Percentiles rank a stretch among this genome's conserved stretches.
phyloP scores from a whole-genome alignment of 2,797 vertebrate species.

The Fistularia commersonii region DNA sequence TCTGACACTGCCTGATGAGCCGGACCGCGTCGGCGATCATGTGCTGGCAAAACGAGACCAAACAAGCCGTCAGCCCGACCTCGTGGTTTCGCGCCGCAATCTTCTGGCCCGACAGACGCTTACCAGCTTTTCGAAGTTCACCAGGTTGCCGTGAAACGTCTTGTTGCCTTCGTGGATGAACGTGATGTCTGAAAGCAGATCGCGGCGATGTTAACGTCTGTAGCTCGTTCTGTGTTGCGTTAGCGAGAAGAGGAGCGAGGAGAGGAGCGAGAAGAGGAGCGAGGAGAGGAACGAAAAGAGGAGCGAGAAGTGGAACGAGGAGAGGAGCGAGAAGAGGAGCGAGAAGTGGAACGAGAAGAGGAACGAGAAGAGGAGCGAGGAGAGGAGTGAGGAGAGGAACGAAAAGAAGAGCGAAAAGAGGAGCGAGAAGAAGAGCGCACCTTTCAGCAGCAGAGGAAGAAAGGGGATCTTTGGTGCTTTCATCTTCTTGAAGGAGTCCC shows the following conservation, averaged over 20 bases:
- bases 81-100: not conserved
- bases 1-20: conserved; percentile 89
- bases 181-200: conserved; percentile 82
- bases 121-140: conserved; percentile 98
- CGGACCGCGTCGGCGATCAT: conserved; percentile 96
- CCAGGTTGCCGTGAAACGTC: conserved; percentile 95
- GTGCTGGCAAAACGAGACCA: conserved; percentile 73
- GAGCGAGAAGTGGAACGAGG: too few species aligned
- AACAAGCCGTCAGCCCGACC: not conserved
- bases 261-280: conserved; percentile 20
- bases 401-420: conserved; percentile 20
- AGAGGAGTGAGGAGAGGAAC: too few species aligned
- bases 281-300: conserved; percentile 15
- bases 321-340: conserved; percentile 20
- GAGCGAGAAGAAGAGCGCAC: conserved; percentile 60
- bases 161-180: conserved; percentile 99
- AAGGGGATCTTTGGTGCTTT: conserved; percentile 97
- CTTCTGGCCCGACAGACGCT: conserved; percentile 42
- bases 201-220: not conserved
- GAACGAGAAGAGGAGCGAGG: conserved; percentile 17
- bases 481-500: conserved; percentile 98
- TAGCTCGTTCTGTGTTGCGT: not conserved
- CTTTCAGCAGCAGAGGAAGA: conserved; percentile 95
- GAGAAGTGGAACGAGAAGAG: too few species aligned
- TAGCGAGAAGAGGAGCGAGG: too few species aligned